Conservation (phyloP, 2,113 vertebrate genomes). For the Corydoras maculifer region DNA sequence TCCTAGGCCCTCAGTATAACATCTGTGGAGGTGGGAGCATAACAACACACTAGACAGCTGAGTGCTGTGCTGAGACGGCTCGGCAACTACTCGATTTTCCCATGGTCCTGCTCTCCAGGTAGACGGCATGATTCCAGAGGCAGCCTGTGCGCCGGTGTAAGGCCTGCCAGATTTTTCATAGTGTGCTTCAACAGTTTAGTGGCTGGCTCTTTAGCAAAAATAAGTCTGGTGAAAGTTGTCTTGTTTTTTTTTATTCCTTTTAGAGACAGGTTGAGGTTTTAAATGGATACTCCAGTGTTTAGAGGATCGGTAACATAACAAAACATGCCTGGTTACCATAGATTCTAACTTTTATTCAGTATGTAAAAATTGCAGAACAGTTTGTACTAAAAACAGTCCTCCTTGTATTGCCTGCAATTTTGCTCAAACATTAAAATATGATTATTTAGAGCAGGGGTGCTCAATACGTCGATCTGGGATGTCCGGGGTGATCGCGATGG, state of each 20-base stretch:
- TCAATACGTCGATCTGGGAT: too few species aligned
- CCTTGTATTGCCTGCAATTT: too few species aligned
- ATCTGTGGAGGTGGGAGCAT: slow-evolving; percentile 45
- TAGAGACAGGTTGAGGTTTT: neutral
- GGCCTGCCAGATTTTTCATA: slow-evolving; percentile 2
- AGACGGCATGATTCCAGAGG: neutral
- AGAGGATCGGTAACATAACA: too few species aligned
- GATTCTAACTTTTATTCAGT: too few species aligned
- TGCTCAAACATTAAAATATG: too few species aligned
- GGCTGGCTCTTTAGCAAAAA: neutral
- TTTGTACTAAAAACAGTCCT: too few species aligned
- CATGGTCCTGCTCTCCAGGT: slow-evolving; percentile 39
- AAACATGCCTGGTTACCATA: too few species aligned
- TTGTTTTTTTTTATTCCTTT: neutral
- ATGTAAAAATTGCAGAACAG: too few species aligned
- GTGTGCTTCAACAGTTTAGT: neutral
- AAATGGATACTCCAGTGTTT: neutral
- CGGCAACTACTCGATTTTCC: slow-evolving; percentile 47
- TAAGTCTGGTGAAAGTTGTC: neutral
- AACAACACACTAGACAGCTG: too few species aligned
- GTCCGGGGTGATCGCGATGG: too few species aligned
- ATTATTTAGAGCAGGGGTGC: too few species aligned
- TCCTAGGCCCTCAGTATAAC: slow-evolving; percentile 41
- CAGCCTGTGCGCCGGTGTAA: slow-evolving; percentile 1
- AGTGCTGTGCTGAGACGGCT: slow-evolving; percentile 16